phyloP scores from a whole-genome alignment of 1,140 invertebrate species.

The Xylocopa sonorina region DNA sequence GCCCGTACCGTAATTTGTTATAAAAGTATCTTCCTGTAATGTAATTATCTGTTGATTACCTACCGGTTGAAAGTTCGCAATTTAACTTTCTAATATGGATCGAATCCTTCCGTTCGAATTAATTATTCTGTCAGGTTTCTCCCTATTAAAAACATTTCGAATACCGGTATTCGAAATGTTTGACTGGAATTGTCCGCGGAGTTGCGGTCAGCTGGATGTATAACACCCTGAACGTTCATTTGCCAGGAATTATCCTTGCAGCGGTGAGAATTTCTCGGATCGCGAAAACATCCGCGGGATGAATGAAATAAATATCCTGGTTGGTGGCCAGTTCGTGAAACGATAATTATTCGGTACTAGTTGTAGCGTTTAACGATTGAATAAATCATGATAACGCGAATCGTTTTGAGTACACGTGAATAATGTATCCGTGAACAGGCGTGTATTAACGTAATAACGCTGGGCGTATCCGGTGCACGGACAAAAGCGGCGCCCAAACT shows the following conservation, averaged over 20 bases:
- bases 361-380: constrained; percentile 14
- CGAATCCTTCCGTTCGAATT: too few species aligned
- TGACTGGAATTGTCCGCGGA: too few species aligned
- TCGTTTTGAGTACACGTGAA: constrained; percentile 7
- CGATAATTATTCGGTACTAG: constrained; percentile 39
- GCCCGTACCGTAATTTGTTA: too few species aligned
- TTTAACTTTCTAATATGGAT: too few species aligned
- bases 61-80: too few species aligned
- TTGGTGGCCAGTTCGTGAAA: not conserved
- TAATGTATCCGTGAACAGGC: constrained; percentile 4
- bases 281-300: not conserved
- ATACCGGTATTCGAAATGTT: too few species aligned
- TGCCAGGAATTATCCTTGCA: constrained; percentile 12
- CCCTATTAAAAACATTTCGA: too few species aligned
- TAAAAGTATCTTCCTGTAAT: too few species aligned
- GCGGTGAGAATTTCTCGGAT: not conserved
- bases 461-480: rapidly evolving
- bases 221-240: constrained; percentile 11
- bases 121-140: too few species aligned
- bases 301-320: constrained; percentile 45
- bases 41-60: too few species aligned
- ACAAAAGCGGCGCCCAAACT: not conserved
- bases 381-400: constrained; percentile 27
- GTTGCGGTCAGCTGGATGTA: too few species aligned
- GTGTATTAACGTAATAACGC: constrained; percentile 10